Conservation (phyloP, 2,113 vertebrate genomes). For the Pogonocichla stellata region DNA sequence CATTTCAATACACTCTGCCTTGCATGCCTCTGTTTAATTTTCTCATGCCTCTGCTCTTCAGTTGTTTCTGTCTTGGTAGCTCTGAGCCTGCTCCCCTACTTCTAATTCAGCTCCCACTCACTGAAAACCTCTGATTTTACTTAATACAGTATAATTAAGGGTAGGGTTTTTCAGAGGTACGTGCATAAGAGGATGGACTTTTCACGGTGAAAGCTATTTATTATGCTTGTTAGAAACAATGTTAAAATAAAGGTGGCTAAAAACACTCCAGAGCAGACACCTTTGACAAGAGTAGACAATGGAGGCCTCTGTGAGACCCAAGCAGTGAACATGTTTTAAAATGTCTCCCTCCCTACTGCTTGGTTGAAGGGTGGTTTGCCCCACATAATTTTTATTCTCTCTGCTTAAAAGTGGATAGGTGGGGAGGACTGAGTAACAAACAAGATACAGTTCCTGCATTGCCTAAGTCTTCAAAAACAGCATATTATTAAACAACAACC, state of each 20-base stretch:
- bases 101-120: conserved; percentile 50
- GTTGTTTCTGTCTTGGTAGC: neutral
- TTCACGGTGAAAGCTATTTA: neutral
- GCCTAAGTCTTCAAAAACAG: neutral
- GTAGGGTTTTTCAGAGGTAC: neutral
- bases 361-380: neutral
- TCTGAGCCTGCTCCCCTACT: conserved; percentile 10
- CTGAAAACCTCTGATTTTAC: conserved; percentile 28
- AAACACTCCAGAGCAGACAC: neutral
- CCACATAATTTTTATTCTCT: neutral
- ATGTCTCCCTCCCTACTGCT: neutral
- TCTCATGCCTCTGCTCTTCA: neutral
- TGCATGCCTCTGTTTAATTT: neutral
- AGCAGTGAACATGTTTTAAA: neutral
- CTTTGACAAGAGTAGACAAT: neutral
- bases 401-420: neutral
- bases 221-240: neutral
- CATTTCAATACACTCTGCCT: neutral
- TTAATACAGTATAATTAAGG: conserved; percentile 14
- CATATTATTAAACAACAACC: neutral
- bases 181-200: neutral
- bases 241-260: neutral
- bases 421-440: neutral
- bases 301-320: neutral
- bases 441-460: neutral